Conservation (phyloP, 2,113 vertebrate genomes). For the Gallinago paraguaiae region DNA sequence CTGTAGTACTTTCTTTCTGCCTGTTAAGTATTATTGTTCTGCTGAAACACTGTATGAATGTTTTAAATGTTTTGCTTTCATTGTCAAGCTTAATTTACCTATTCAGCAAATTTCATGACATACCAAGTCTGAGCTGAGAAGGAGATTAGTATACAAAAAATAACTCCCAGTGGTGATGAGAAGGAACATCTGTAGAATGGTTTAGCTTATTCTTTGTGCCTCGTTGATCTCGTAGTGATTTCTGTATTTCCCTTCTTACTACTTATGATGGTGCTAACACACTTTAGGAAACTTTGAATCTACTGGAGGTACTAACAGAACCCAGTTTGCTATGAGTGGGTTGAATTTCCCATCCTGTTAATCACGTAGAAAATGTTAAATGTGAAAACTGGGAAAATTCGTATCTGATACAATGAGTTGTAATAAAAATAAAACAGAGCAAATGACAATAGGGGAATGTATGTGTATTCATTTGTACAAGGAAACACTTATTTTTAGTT, state of each 20-base stretch:
- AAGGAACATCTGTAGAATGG: not conserved
- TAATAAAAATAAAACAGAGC: not conserved
- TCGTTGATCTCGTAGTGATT: not conserved
- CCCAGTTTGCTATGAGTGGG: not conserved
- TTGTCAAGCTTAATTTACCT: not conserved
- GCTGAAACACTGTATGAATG: not conserved
- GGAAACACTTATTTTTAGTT: not conserved
- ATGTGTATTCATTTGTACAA: not conserved
- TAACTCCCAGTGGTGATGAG: not conserved
- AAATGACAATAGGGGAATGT: not conserved
- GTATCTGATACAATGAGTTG: not conserved
- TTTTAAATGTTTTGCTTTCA: not conserved
- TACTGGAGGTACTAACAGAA: not conserved
- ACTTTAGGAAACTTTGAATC: not conserved
- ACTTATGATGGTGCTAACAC: not conserved
- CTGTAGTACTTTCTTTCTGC: constrained; percentile 1
- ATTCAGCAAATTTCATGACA: not conserved
- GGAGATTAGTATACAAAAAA: not conserved
- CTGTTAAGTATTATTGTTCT: not conserved
- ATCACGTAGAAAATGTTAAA: not conserved
- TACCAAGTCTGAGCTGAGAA: not conserved
- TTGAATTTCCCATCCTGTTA: not conserved
- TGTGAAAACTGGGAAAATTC: not conserved
- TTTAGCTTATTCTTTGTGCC: not conserved
- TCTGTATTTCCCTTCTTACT: not conserved